Percentiles rank a stretch among this genome's conserved stretches.
Evolutionary conservation across 2,797 vertebrate species (phyloP).

Genomic region (Myotis daubentonii): DNA sequence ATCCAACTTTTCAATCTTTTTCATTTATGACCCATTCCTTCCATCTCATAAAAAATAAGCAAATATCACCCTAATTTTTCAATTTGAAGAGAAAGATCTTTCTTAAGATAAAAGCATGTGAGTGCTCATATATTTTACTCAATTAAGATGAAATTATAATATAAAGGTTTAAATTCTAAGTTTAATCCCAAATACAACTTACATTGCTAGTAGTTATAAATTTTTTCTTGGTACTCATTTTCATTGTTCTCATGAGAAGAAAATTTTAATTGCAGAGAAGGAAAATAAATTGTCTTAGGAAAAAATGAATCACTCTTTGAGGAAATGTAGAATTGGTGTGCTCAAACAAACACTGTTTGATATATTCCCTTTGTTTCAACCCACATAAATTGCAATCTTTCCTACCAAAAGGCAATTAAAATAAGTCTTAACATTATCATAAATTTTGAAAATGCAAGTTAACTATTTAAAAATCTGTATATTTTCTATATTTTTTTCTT

Average conservation of each 20-base stretch:
- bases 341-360: not conserved
- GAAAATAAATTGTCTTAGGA: slow-evolving; percentile 46
- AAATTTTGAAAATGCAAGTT: not conserved
- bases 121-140: not conserved
- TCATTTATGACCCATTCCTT: slow-evolving; percentile 3
- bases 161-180: slow-evolving; percentile 18
- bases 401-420: not conserved
- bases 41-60: not conserved
- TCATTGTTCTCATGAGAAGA: slow-evolving; percentile 53
- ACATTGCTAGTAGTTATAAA: not conserved
- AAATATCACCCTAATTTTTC: not conserved
- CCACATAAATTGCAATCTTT: not conserved
- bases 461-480: slow-evolving; percentile 25
- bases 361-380: not conserved
- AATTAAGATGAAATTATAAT: slow-evolving; percentile 18
- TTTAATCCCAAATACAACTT: slow-evolving; percentile 3
- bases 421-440: not conserved
- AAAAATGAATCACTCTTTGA: slow-evolving; percentile 59
- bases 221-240: slow-evolving; percentile 33
- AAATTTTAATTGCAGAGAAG: slow-evolving; percentile 69
- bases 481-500: not conserved
- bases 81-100: not conserved
- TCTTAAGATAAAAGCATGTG: not conserved
- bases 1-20: not conserved
- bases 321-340: not conserved